Base-by-base conservation (phyloP, 2,113 vertebrate species). In the Cynocephalus volans region DNA sequence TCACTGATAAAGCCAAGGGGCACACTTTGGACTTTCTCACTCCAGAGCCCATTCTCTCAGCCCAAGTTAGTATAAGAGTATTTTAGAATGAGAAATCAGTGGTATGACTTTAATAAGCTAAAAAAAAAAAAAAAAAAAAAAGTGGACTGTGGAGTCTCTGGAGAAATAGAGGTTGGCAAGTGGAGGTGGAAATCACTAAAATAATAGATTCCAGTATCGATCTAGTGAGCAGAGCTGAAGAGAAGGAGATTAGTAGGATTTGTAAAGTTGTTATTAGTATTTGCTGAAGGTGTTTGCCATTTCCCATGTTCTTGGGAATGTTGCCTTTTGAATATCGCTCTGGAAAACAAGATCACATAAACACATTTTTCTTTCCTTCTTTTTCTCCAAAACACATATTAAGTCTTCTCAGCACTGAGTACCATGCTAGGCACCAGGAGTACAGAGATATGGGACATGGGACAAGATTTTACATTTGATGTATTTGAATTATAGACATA, bases 211-310 rank as follows among this genome's bases (percentile, higher is more conserved):
- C 94, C 76, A 84, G 33, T 93, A 97, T 98, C 4, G 98, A 97
- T 97, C 90, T 67, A 60, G 94, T 81, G 87, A 97, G 70, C 54
- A 62, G 41, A 50, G 58, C 54, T 28, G 87, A 93, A 92, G 64
- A 96, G 82, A 65, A 92, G 48, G 72, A 95, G 96, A 97, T 98
- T 97, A 97, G 97, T 90, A 92, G 95, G 98, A 96, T 98, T 98
- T 98, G 97, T 97, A 92, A 96, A 94, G 95, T 97, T 97, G 93
- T 98, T 98, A 97, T 97, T 97, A 97, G 97, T 97, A 95, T 97
- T 98, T 98, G 94, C 97, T 84, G 77, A 96, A 80, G 97, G 88
- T 92, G 90, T 98, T 98, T 97, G 87, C 87, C 80, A 73, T 96
- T 60, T 92, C 60, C 87, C 45, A 81, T 72, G 87, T 67, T 96